Conservation (phyloP, 2,797 vertebrate genomes). For the Diplodus sargus region DNA sequence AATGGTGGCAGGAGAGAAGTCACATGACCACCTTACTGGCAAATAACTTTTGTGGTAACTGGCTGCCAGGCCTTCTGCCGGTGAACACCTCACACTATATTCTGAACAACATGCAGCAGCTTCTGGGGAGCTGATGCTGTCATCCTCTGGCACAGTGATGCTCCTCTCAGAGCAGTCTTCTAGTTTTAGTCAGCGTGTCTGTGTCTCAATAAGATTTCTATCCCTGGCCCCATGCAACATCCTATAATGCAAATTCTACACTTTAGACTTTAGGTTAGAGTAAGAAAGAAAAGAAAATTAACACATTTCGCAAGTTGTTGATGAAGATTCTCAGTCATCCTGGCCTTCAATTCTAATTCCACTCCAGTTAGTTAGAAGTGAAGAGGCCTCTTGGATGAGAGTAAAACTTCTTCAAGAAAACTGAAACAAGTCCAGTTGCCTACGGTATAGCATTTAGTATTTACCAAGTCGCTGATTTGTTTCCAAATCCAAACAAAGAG, state of each 20-base stretch:
- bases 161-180: constrained; percentile 17
- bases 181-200: constrained; percentile 27
- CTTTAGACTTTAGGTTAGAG: not conserved
- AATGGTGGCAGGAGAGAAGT: constrained; percentile 49
- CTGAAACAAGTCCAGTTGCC: too few species aligned
- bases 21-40: constrained; percentile 45
- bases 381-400: too few species aligned
- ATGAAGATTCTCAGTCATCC: too few species aligned
- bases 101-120: constrained; percentile 41
- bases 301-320: not conserved
- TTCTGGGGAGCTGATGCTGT: constrained; percentile 67
- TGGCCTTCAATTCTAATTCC: too few species aligned
- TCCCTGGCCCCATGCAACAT: not conserved
- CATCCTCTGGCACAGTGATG: constrained; percentile 47
- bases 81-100: constrained; percentile 64
- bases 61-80: constrained; percentile 62
- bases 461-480: not conserved
- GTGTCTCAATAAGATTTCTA: constrained; percentile 36
- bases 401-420: too few species aligned
- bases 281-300: not conserved
- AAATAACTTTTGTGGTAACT: constrained; percentile 49
- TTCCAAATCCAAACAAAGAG: constrained; percentile 10
- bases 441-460: too few species aligned
- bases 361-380: too few species aligned
- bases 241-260: constrained; percentile 3